Base-by-base conservation (phyloP, 2,888 invertebrate species). In the Leptura quadrifasciata region DNA sequence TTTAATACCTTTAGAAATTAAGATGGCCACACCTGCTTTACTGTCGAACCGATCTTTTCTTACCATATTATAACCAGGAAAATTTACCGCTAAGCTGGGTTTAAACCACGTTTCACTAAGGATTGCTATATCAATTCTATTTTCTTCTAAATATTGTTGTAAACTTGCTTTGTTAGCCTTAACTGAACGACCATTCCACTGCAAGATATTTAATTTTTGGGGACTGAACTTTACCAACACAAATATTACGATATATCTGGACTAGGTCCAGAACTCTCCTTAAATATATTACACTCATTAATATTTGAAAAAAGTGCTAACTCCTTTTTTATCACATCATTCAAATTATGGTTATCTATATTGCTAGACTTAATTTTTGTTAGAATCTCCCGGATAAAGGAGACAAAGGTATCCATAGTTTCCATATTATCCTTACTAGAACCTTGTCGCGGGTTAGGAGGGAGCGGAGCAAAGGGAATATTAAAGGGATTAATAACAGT, bases 101-200 rank as follows among this genome's bases (percentile, higher is more conserved):
- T 57, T 57, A 57, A 57, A 57, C 60, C 60, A 60, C 5, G 60
- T 60, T n/a, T 17, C 60, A 20, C 60, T 57, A 57, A 57, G 18
- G n/a, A 57, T 18, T 57, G 21, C 57, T 57, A 12, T 21, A 57
- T 57, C 57, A 15, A 20, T 60, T 15, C 21, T 27, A 20, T 60
- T 20, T 39, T 9, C 10, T 10, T 6, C 10, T 39, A 39, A 39
- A 39, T 39, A 39, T 39, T 39, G n/a, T n/a, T n/a, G n/a, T n/a
- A n/a, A n/a, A n/a, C n/a, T n/a, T n/a, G n/a, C n/a, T n/a, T n/a
- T n/a, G 35, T 39, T 39, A 39, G 35, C 35, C 10, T 39, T 39
- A 10, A 39, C 35, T 39, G 35, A 39, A 39, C 35, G 35, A 39
- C 35, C 35, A 10, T 39, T 39, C 35, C 35, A 39, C 35, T 39